These are phyloP conservation scores for Zaprionus obscuricornis DNA, from an alignment of 2,888 invertebrate genomes.

Conservation along the genomic window DNA sequence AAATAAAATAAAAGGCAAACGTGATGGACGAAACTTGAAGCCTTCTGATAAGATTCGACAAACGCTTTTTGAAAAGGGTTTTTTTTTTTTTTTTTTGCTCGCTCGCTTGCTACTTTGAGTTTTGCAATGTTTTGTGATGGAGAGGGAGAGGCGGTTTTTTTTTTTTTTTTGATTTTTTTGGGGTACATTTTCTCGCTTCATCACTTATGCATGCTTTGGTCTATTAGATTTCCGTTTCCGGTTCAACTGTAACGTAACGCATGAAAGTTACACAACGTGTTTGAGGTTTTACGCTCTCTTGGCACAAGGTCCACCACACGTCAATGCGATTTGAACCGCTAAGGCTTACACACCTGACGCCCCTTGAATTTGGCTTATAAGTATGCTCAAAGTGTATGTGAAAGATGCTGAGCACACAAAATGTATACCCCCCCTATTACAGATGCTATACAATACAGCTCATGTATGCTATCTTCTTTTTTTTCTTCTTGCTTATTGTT, in stretches of 20 bases:
- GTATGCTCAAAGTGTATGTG: conserved; percentile 26
- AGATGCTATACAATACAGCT: conserved; percentile 4
- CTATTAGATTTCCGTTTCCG: conserved; percentile 78
- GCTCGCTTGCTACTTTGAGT: background rate
- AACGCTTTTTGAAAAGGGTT: conserved; percentile 58
- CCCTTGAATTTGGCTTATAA: conserved; percentile 27
- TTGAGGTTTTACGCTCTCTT: conserved; percentile 75
- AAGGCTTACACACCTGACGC: conserved; percentile 65
- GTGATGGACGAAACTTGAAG: conserved; percentile 61
- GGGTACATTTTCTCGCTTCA: conserved; percentile 69
- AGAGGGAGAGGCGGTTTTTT: conserved; percentile 2
- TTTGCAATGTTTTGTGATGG: background rate
- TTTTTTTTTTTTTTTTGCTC: conserved; percentile 7
- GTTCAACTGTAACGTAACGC: conserved; percentile 72
- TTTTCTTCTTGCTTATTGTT: conserved; percentile 13
- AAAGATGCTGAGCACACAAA: conserved; percentile 13
- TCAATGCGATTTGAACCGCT: conserved; percentile 70
- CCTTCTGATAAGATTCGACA: conserved; percentile 66
- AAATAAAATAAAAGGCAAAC: conserved; percentile 38
- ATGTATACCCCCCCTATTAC: background rate
- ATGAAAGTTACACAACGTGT: conserved; percentile 69
- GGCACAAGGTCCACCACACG: conserved; percentile 66
- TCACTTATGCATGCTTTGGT: conserved; percentile 77
- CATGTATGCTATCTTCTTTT: conserved; percentile 24
- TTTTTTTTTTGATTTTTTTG: background rate